Percentiles rank a stretch among this genome's conserved stretches.
These are phyloP conservation scores for Ceratina calcarata DNA, from an alignment of 1,140 invertebrate species.

Conservation along the genomic window DNA sequence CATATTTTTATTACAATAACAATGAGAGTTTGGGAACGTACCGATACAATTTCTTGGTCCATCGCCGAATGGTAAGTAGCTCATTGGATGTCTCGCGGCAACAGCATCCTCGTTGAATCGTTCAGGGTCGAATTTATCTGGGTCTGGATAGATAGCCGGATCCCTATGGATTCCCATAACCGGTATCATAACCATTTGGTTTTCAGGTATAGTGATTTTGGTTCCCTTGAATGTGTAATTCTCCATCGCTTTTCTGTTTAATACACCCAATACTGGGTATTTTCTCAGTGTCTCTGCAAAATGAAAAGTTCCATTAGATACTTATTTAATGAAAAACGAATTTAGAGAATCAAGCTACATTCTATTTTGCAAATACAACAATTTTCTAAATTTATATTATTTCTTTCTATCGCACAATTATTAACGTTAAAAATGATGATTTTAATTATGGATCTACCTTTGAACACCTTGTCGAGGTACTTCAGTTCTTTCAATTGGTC, in stretches of 20 bases:
- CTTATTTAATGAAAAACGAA: neutral
- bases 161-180: constrained; percentile 18
- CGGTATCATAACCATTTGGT: neutral
- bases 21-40: constrained; percentile 20
- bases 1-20: neutral
- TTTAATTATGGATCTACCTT: constrained; percentile 53
- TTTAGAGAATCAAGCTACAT: too few relatives aligned
- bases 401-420: too few relatives aligned
- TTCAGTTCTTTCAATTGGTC: constrained; percentile 63
- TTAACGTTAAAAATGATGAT: neutral
- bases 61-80: constrained; percentile 34
- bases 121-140: constrained; percentile 41
- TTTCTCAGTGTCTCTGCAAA: constrained; percentile 36
- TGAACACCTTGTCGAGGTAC: constrained; percentile 68
- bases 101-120: constrained; percentile 18
- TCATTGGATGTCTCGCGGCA: constrained; percentile 23
- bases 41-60: constrained; percentile 48
- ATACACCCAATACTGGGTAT: constrained; percentile 9
- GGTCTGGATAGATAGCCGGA: constrained; percentile 19
- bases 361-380: too few relatives aligned
- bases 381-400: too few relatives aligned
- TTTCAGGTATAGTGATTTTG: constrained; percentile 17
- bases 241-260: neutral
- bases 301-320: neutral
- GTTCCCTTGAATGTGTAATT: constrained; percentile 30